These are phyloP conservation scores for Theretra japonica DNA, from an alignment of 2,888 invertebrate species.

Conservation along the genomic window DNA sequence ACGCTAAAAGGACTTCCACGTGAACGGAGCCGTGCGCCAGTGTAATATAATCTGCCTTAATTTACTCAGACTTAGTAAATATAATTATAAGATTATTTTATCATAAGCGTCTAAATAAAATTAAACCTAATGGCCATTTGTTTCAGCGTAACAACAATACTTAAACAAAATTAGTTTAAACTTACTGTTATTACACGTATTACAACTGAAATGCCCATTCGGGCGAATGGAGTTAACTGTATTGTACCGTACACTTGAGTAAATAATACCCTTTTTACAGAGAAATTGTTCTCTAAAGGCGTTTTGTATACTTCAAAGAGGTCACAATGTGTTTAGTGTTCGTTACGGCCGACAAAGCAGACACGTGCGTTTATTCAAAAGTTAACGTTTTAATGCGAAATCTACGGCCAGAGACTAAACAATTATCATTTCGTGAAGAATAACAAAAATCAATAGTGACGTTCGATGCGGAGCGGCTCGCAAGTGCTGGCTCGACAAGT, in stretches of 20 bases:
- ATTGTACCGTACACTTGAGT: slow-evolving; percentile 50
- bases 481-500: slow-evolving; percentile 43
- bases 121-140: slow-evolving; percentile 32
- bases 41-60: not conserved
- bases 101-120: not conserved
- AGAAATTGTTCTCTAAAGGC: slow-evolving; percentile 52
- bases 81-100: slow-evolving; percentile 13
- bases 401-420: slow-evolving; percentile 49
- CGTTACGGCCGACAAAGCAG: slow-evolving; percentile 52
- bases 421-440: slow-evolving; percentile 63
- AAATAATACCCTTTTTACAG: slow-evolving; percentile 60
- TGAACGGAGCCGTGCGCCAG: not conserved
- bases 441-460: slow-evolving; percentile 65
- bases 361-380: slow-evolving; percentile 61
- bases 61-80: not conserved
- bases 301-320: slow-evolving; percentile 56
- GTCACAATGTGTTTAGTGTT: slow-evolving; percentile 51
- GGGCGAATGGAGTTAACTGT: slow-evolving; percentile 37
- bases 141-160: slow-evolving; percentile 33
- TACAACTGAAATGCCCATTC: slow-evolving; percentile 45
- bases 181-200: slow-evolving; percentile 48
- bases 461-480: slow-evolving; percentile 32
- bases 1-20: not conserved
- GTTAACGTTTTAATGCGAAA: slow-evolving; percentile 67
- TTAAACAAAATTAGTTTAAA: slow-evolving; percentile 46